These are phyloP conservation scores for Dicroscelio sp. DNA, from an alignment of 2,888 invertebrate species.

Conservation along the genomic window DNA sequence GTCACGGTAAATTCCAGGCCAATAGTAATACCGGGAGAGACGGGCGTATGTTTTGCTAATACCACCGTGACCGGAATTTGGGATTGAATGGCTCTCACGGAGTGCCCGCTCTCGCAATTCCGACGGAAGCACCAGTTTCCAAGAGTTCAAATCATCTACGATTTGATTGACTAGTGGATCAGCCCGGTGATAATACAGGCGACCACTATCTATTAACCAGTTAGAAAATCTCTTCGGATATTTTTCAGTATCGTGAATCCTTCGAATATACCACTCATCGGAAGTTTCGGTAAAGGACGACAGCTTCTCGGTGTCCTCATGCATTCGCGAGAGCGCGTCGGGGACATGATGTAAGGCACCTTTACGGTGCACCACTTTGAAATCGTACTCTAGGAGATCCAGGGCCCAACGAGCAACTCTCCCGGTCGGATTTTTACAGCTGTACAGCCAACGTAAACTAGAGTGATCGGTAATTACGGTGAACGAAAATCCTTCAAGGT, in stretches of 20 bases:
- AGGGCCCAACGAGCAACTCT: neutral
- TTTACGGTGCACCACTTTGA: neutral
- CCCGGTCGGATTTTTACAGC: conserved; percentile 1
- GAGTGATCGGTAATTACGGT: conserved; percentile 82
- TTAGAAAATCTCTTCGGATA: neutral
- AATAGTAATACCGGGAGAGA: neutral
- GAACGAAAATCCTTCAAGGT: conserved; percentile 74
- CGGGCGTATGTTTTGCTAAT: conserved; percentile 6
- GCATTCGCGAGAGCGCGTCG: neutral
- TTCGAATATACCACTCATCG: neutral
- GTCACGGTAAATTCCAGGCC: conserved; percentile 11
- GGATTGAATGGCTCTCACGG: neutral
- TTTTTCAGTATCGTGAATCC: neutral
- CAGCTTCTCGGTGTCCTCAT: too few species aligned
- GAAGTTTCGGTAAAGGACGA: neutral
- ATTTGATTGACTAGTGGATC: neutral
- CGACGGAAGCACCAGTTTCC: conserved; percentile 8
- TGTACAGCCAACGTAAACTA: conserved; percentile 64
- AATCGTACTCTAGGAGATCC: neutral
- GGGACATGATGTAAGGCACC: neutral
- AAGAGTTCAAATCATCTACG: neutral
- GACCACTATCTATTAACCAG: neutral
- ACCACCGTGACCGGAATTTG: neutral
- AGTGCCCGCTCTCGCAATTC: neutral
- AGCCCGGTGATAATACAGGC: neutral